A percentile compares a stretch with the other conserved stretches of the same genome.
These are phyloP conservation scores for Brachystomella parvula DNA, from an alignment of 1,140 invertebrate genomes.

Conservation along the genomic window DNA sequence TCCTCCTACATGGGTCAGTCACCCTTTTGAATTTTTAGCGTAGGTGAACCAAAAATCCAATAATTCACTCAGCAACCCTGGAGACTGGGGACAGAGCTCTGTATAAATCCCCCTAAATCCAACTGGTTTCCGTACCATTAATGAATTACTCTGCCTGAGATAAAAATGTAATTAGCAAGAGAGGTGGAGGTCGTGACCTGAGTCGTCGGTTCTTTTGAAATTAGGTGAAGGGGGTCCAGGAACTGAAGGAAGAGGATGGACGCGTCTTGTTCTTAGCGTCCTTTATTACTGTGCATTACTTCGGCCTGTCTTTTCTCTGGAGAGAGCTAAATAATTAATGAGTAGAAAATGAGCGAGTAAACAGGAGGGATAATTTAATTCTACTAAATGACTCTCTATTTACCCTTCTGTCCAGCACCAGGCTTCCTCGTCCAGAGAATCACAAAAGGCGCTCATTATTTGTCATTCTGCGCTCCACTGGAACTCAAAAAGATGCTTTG, in stretches of 20 bases:
- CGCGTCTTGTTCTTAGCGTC: too few relatives aligned
- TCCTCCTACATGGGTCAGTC: too few relatives aligned
- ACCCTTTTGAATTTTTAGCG: not conserved
- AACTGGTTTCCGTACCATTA: not conserved
- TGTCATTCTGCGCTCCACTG: not conserved
- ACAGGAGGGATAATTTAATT: conserved; percentile 13
- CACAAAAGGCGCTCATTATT: not conserved
- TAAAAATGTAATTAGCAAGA: not conserved
- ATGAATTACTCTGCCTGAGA: not conserved
- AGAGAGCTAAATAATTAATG: not conserved
- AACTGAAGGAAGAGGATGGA: not conserved
- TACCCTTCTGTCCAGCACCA: not conserved
- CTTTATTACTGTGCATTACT: not conserved
- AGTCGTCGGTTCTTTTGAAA: not conserved
- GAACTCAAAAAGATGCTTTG: not conserved
- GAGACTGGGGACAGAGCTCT: not conserved
- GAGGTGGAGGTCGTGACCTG: not conserved
- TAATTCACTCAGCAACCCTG: not conserved
- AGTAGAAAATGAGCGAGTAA: conserved; percentile 1
- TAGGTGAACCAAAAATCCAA: not conserved
- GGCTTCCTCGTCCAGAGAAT: not conserved
- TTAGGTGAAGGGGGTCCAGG: not conserved
- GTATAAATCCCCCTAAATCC: not conserved
- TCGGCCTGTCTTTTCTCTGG: not conserved
- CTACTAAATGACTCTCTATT: conserved; percentile 8